These are phyloP conservation scores for Ips typographus DNA, from an alignment of 1,140 invertebrate species.

Conservation along the genomic window DNA sequence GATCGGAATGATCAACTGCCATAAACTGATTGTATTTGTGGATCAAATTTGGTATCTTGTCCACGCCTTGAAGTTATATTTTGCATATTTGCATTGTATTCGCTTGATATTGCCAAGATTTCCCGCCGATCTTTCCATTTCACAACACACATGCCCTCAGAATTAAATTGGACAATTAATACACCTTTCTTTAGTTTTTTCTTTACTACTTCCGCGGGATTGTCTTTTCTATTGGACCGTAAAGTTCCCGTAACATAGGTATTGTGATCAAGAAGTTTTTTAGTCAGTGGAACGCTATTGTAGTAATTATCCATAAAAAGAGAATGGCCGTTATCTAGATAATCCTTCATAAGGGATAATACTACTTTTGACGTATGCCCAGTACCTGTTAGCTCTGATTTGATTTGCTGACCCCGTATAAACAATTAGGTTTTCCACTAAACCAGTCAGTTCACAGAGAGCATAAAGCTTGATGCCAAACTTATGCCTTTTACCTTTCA, in stretches of 20 bases:
- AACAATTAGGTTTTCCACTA: slow-evolving; percentile 35
- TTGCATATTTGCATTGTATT: slow-evolving; percentile 19
- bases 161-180: slow-evolving; percentile 13
- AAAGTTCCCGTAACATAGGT: slow-evolving; percentile 40
- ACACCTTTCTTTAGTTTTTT: slow-evolving; percentile 25
- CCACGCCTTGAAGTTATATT: slow-evolving; percentile 9
- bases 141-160: slow-evolving; percentile 17
- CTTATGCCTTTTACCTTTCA: slow-evolving; percentile 45
- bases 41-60: slow-evolving; percentile 20
- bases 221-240: slow-evolving; percentile 35
- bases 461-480: slow-evolving; percentile 44
- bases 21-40: slow-evolving; percentile 34
- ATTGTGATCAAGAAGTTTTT: slow-evolving; percentile 27
- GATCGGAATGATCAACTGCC: slow-evolving; percentile 26
- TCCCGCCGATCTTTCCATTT: slow-evolving; percentile 22
- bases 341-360: slow-evolving; percentile 21
- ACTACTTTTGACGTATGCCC: slow-evolving; percentile 29
- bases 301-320: slow-evolving; percentile 41
- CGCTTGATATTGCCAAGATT: slow-evolving; percentile 25
- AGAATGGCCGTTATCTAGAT: slow-evolving; percentile 31
- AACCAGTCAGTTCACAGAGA: slow-evolving; percentile 35
- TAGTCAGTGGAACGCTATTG: slow-evolving; percentile 24
- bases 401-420: slow-evolving; percentile 32
- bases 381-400: slow-evolving; percentile 3
- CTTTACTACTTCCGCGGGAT: slow-evolving; percentile 27